Evolutionary conservation across 2,888 invertebrate genomes (phyloP).

Genomic region (Hydriomena furcata): DNA sequence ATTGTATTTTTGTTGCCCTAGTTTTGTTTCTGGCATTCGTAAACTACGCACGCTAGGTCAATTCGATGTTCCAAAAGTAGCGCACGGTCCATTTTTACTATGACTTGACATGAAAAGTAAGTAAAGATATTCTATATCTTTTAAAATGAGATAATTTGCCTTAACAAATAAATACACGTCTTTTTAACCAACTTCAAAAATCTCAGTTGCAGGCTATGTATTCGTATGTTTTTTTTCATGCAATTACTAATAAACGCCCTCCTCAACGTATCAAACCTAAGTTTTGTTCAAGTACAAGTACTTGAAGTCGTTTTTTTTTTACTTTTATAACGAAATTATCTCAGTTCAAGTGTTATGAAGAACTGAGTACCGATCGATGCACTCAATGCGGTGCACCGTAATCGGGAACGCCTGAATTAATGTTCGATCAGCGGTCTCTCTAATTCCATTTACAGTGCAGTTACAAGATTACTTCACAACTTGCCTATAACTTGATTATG

Average conservation of each 20-base stretch:
- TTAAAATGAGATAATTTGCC: not conserved
- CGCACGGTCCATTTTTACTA: constrained; percentile 46
- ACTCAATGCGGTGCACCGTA: constrained; percentile 17
- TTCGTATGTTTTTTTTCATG: too few species aligned
- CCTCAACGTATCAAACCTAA: too few species aligned
- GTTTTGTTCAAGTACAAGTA: too few species aligned
- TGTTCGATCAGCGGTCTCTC: constrained; percentile 23
- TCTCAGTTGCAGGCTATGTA: too few species aligned
- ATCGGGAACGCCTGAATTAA: constrained; percentile 18
- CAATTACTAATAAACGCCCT: too few species aligned
- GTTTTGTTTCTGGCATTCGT: constrained; percentile 47
- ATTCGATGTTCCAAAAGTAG: constrained; percentile 56
- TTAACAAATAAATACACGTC: too few species aligned
- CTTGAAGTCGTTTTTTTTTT: too few species aligned
- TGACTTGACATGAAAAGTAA: constrained; percentile 1
- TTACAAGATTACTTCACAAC: constrained; percentile 23
- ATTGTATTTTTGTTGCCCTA: constrained; percentile 37
- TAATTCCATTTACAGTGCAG: constrained; percentile 30
- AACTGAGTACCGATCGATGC: constrained; percentile 7
- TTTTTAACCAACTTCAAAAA: too few species aligned
- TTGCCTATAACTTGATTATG: constrained; percentile 23
- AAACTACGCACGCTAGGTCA: constrained; percentile 52
- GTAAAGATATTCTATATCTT: constrained; percentile 7
- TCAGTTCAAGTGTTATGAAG: not conserved
- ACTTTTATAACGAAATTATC: too few species aligned